phyloP scores from a whole-genome alignment of 2,113 vertebrate species.

The Rhinogobius similis region DNA sequence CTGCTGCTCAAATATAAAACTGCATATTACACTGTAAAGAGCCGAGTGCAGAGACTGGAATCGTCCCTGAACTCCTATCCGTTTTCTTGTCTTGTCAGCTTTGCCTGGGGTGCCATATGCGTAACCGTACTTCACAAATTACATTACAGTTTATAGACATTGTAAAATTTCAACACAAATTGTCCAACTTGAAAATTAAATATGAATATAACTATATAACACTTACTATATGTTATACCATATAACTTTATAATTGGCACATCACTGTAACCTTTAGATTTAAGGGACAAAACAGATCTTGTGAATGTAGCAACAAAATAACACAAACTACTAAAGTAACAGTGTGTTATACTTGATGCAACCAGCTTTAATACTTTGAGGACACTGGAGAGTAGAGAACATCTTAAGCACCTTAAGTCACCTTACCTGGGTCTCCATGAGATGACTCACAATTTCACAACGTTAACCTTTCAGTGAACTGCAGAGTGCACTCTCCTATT shows the following conservation, averaged over 20 bases:
- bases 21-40: slow-evolving; percentile 27
- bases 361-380: not conserved
- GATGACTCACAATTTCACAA: slow-evolving; percentile 34
- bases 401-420: not conserved
- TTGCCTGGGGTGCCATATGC: not conserved
- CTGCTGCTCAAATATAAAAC: slow-evolving; percentile 22
- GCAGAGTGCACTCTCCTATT: slow-evolving; percentile 4
- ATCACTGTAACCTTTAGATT: not conserved
- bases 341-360: not conserved
- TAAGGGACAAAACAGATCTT: no score
- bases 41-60: slow-evolving; percentile 9
- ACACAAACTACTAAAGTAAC: not conserved
- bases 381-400: not conserved
- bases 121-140: slow-evolving; percentile 9
- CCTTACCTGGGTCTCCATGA: slow-evolving; percentile 20
- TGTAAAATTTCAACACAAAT: not conserved
- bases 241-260: not conserved
- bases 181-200: not conserved
- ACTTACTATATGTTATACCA: no score
- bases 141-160: not conserved
- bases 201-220: no score
- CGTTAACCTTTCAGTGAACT: slow-evolving; percentile 30
- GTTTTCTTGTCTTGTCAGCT: slow-evolving; percentile 15
- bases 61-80: slow-evolving; percentile 28
- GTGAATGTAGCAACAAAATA: not conserved